Percentiles rank a stretch among this genome's conserved stretches.
Evolutionary conservation across 2,888 invertebrate species (phyloP).

Genomic region (Dicroscelio sp.): DNA sequence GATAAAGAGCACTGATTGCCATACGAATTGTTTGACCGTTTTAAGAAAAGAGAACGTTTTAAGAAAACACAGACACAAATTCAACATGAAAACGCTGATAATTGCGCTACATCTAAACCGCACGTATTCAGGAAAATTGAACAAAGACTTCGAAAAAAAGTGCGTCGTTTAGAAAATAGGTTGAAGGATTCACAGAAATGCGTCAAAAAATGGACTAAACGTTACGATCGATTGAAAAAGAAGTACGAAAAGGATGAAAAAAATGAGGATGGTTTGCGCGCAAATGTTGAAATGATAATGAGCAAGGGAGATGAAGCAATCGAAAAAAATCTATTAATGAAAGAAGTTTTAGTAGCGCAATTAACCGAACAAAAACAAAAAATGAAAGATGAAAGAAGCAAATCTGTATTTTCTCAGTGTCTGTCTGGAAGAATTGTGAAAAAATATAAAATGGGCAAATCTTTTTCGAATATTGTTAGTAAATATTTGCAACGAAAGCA

Average conservation of each 20-base stretch:
- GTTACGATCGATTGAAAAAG: conserved; percentile 30
- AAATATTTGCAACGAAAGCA: conserved; percentile 34
- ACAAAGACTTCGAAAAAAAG: conserved; percentile 26
- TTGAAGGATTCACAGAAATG: conserved; percentile 23
- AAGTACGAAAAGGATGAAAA: not conserved
- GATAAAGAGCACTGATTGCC: not conserved
- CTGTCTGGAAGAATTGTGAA: conserved; percentile 49
- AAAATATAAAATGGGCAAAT: conserved; percentile 42
- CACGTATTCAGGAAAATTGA: conserved; percentile 32
- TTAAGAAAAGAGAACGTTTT: conserved; percentile 38
- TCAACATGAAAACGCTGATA: not conserved
- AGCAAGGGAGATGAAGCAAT: conserved; percentile 32
- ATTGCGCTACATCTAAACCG: not conserved
- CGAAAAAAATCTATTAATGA: conserved; percentile 34
- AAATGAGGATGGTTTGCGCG: conserved; percentile 33
- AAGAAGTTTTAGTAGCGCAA: conserved; percentile 37
- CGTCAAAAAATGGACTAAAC: conserved; percentile 45
- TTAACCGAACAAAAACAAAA: not conserved
- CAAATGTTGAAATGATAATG: conserved; percentile 46
- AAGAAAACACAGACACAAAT: not conserved
- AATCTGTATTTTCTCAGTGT: conserved; percentile 37
- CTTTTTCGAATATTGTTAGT: conserved; percentile 31
- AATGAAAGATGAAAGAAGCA: conserved; percentile 37
- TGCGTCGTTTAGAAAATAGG: conserved; percentile 16
- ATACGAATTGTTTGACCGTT: too few species aligned